Evolutionary conservation across 2,888 invertebrate species (phyloP).

Genomic region (Eumacrocentrus americanus): DNA sequence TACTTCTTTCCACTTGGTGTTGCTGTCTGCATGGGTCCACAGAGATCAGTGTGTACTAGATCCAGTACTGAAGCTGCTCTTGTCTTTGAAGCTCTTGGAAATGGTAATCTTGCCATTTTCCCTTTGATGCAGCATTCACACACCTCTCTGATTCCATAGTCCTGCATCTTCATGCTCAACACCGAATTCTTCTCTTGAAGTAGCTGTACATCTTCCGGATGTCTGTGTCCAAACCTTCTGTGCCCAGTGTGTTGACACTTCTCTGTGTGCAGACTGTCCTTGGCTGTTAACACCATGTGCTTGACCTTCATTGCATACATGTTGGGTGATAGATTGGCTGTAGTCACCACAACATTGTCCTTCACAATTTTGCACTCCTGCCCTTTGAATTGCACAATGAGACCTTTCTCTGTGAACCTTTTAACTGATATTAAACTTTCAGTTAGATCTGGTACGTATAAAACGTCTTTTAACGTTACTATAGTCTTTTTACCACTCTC

Average conservation of each 20-base stretch:
- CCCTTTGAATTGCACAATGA: constrained; percentile 24
- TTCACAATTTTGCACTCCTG: too few species aligned
- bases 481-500: constrained; percentile 5
- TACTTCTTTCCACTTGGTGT: too few species aligned
- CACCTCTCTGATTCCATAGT: too few species aligned
- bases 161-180: constrained; percentile 40
- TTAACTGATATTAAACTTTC: constrained; percentile 36
- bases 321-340: constrained; percentile 23
- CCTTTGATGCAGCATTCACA: too few species aligned
- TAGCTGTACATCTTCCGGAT: constrained; percentile 31
- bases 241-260: constrained; percentile 41
- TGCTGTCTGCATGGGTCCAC: constrained; percentile 36
- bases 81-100: constrained; percentile 33
- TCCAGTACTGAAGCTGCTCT: too few species aligned
- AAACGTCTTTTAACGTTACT: constrained; percentile 29
- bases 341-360: constrained; percentile 18
- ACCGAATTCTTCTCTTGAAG: constrained; percentile 28
- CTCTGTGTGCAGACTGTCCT: constrained; percentile 11
- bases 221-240: too few species aligned
- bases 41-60: too few species aligned
- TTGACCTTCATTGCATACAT: too few species aligned
- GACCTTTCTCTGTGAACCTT: constrained; percentile 26
- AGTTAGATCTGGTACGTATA: constrained; percentile 33
- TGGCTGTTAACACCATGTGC: constrained; percentile 23
- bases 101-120: too few species aligned